These are phyloP conservation scores for Lamellibrachia columna DNA, from an alignment of 2,888 invertebrate genomes.

Conservation along the genomic window DNA sequence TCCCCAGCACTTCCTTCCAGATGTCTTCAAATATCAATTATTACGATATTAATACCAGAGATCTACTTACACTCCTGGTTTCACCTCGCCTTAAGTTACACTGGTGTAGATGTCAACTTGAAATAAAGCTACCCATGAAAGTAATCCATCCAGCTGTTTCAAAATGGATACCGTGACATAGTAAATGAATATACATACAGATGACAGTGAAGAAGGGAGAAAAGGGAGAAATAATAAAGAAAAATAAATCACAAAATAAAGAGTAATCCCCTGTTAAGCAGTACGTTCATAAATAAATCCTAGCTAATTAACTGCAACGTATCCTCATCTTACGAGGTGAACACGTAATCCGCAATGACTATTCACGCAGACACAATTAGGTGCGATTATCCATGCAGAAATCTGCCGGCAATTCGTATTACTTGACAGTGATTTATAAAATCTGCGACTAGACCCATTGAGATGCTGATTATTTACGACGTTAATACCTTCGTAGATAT, in stretches of 20 bases:
- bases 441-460: not conserved
- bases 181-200: no score
- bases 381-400: slow-evolving; percentile 9
- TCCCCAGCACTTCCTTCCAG: no score
- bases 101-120: no score
- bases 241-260: not conserved
- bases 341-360: not conserved
- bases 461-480: slow-evolving; percentile 8
- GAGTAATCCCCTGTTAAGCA: not conserved
- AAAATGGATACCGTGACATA: no score
- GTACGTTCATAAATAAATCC: not conserved
- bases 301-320: not conserved
- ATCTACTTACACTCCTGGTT: no score
- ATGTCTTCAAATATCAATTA: no score
- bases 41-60: no score
- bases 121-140: no score
- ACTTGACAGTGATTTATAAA: not conserved
- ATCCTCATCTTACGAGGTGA: not conserved
- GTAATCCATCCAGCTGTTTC: no score
- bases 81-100: no score
- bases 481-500: slow-evolving; percentile 8
- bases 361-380: not conserved
- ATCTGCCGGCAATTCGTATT: not conserved
- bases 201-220: not conserved
- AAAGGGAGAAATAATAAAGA: not conserved